Evolutionary conservation across 2,888 invertebrate genomes (phyloP).

Genomic region (Callinectes sapidus): DNA sequence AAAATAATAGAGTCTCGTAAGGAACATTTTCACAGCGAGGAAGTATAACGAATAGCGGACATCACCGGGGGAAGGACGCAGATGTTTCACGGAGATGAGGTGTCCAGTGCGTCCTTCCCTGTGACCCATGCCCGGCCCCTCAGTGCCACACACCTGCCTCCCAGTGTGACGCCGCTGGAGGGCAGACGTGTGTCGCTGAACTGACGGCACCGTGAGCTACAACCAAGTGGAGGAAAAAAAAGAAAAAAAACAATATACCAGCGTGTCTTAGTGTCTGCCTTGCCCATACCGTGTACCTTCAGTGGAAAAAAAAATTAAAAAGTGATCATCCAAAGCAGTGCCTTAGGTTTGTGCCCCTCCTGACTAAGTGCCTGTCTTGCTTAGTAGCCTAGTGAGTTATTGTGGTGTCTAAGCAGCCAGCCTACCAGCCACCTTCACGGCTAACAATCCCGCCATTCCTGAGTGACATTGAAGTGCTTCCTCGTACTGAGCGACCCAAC

Average conservation of each 20-base stretch:
- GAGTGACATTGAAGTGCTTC: background rate
- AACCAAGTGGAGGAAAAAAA: background rate
- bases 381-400: constrained; percentile 19
- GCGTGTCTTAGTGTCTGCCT: constrained; percentile 8
- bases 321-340: background rate
- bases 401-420: background rate
- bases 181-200: constrained; percentile 28
- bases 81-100: constrained; percentile 66
- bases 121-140: constrained; percentile 47
- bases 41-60: constrained; percentile 55
- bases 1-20: background rate
- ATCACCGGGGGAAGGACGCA: constrained; percentile 56
- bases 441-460: background rate
- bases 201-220: background rate
- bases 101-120: constrained; percentile 53
- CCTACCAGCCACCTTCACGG: background rate
- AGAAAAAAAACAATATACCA: too few relatives aligned
- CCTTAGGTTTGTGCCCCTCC: constrained; percentile 19
- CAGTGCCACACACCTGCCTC: background rate
- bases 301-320: background rate
- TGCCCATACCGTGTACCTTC: background rate
- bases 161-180: background rate
- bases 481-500: background rate
- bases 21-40: background rate
- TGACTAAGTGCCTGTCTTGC: constrained; percentile 12